Base-by-base conservation (phyloP, 2,113 vertebrate species). In the Oreochromis niloticus region DNA sequence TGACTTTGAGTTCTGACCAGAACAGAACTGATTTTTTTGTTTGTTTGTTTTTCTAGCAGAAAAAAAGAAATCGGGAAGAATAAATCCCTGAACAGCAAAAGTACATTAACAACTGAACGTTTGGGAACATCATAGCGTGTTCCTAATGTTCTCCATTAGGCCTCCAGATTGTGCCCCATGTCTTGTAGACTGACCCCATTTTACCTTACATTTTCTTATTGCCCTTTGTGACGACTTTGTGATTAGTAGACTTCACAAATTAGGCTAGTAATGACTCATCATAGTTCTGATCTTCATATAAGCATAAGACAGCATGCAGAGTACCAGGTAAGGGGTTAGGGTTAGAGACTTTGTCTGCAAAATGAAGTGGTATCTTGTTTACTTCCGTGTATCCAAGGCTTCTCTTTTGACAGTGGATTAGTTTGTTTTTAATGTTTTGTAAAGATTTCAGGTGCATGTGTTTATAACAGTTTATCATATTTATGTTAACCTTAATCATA, bases 331-430 rank as follows among this genome's bases (percentile, higher is more conserved):
- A 71, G 63, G 24, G 63, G 43, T n/a, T n/a, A 71, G 36, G 7
- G 7, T 22, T 41, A 41, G 8, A 22, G 63, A 71, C 36, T 71
- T 24, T 24, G n/a, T 71, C 36, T 71, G 66, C 11, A 71, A 50
- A 43, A 71, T 71, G 36, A 71, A 43, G 63, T 24, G 11, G n/a
- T 68, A 22, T 41, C 4, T n/a, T 43, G 36, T 43, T 3, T 43
- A 24, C 12, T 41, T 4, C 36, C 0, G 4, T 43, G 66, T 1
- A 6, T 2, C n/a, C 1, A 1, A 71, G 66, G 1, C 41, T 43
- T 71, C 24, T 3, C n/a, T 43, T 43, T 71, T 41, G 36, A 24
- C 66, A 71, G 66, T 68, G 34, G 11, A 3, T n/a, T 10, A 66
- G 32, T 36, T 66, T 66, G 19, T 13, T 68, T 68, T 66, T 12